phyloP scores from a whole-genome alignment of 2,888 invertebrate species.

The Chalcis sispes region DNA sequence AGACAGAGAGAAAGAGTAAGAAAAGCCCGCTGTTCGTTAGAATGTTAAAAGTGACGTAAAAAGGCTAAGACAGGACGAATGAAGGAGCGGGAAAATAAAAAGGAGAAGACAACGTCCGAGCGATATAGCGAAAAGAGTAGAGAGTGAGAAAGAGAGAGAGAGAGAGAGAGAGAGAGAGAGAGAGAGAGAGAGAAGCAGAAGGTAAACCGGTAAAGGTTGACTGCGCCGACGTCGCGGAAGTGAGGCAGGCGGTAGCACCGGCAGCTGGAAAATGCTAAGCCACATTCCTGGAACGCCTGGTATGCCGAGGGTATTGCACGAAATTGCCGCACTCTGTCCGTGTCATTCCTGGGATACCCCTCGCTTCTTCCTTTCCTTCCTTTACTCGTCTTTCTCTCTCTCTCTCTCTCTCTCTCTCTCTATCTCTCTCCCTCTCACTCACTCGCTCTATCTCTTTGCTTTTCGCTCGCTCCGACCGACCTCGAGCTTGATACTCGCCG shows the following conservation, averaged over 20 bases:
- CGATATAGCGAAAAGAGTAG: no score
- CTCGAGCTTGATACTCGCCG: no score
- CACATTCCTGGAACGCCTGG: slow-evolving; percentile 73
- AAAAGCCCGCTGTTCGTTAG: no score
- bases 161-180: slow-evolving; percentile 5
- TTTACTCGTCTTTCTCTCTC: slow-evolving; percentile 13
- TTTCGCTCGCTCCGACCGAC: no score
- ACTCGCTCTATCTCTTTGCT: slow-evolving; percentile 12
- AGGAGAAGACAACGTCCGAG: not conserved
- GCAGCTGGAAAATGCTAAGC: slow-evolving; percentile 73
- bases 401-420: not conserved
- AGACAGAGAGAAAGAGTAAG: no score
- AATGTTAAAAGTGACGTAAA: no score
- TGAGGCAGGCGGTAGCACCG: slow-evolving; percentile 53
- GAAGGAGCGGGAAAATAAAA: slow-evolving; percentile 4
- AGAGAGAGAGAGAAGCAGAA: not conserved
- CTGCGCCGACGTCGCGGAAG: slow-evolving; percentile 43
- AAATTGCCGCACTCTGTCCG: slow-evolving; percentile 75
- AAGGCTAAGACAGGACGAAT: no score
- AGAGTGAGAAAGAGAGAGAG: slow-evolving; percentile 18
- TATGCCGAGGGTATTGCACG: slow-evolving; percentile 74
- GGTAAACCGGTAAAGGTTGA: no score
- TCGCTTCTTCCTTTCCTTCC: slow-evolving; percentile 13
- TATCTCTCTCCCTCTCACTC: not conserved
- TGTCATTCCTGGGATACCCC: slow-evolving; percentile 69